These are phyloP conservation scores for Pangasius macronema DNA, from an alignment of 2,797 vertebrate genomes.

Conservation along the genomic window DNA sequence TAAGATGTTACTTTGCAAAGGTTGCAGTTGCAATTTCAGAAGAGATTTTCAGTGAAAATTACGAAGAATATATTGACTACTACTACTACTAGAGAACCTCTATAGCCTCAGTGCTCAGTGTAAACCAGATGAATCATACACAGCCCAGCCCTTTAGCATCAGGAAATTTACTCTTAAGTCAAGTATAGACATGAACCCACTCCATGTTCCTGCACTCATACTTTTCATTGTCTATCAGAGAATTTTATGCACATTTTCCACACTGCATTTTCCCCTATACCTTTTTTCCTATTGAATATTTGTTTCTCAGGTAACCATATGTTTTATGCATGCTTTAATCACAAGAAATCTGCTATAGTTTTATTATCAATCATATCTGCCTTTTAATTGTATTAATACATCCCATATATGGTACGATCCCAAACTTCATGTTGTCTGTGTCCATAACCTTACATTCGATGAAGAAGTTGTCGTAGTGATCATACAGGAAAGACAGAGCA, in stretches of 20 bases:
- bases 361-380: neutral
- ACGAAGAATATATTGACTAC: neutral
- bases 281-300: neutral
- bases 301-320: neutral
- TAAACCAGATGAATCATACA: slow-evolving; percentile 6
- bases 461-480: too few relatives aligned
- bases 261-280: neutral
- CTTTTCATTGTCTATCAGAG: slow-evolving; percentile 30
- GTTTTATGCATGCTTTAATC: neutral
- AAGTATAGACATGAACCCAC: slow-evolving; percentile 41
- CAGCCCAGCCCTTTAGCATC: slow-evolving; percentile 16
- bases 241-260: neutral
- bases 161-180: slow-evolving; percentile 34
- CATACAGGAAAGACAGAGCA: too few relatives aligned
- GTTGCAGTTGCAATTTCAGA: neutral
- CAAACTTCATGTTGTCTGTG: too few relatives aligned
- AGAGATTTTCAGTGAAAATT: neutral
- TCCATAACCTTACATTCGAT: too few relatives aligned
- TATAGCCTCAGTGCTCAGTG: neutral
- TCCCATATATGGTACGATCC: too few relatives aligned
- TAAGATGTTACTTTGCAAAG: neutral
- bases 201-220: slow-evolving; percentile 3
- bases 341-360: neutral
- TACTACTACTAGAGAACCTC: neutral
- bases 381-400: neutral